Evolutionary conservation across 2,113 vertebrate species (phyloP).

Genomic region (Aepyceros melampus): DNA sequence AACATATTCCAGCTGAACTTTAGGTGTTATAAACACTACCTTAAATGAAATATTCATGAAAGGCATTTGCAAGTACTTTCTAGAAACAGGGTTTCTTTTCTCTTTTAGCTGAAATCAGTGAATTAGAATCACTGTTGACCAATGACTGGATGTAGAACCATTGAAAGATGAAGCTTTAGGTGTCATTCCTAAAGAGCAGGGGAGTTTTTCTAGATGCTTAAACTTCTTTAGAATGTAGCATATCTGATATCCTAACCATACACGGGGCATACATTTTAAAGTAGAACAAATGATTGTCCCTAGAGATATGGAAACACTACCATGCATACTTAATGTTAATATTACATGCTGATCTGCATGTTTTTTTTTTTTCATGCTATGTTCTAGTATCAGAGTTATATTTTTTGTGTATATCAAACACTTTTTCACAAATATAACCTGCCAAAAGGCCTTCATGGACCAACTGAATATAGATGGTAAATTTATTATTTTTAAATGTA

Average conservation of each 20-base stretch:
- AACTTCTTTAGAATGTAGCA: background rate
- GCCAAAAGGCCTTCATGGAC: background rate
- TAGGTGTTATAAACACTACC: background rate
- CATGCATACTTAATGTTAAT: background rate
- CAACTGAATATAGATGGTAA: background rate
- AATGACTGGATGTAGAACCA: background rate
- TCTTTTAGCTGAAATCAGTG: background rate
- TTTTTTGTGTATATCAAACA: background rate
- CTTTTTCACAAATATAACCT: background rate
- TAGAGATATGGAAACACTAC: background rate
- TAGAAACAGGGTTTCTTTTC: background rate
- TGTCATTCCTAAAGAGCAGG: background rate
- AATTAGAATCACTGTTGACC: background rate
- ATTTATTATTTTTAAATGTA: background rate
- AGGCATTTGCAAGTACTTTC: background rate
- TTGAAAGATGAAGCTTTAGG: background rate
- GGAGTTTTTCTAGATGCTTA: background rate
- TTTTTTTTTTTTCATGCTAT: background rate
- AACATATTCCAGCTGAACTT: background rate
- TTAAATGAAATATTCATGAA: background rate
- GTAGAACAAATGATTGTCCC: background rate
- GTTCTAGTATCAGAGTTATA: background rate
- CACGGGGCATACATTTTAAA: fast-evolving
- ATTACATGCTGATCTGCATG: background rate
- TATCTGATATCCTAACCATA: background rate